phyloP scores from a whole-genome alignment of 2,113 vertebrate species.

The Xenotilapia leptura region DNA sequence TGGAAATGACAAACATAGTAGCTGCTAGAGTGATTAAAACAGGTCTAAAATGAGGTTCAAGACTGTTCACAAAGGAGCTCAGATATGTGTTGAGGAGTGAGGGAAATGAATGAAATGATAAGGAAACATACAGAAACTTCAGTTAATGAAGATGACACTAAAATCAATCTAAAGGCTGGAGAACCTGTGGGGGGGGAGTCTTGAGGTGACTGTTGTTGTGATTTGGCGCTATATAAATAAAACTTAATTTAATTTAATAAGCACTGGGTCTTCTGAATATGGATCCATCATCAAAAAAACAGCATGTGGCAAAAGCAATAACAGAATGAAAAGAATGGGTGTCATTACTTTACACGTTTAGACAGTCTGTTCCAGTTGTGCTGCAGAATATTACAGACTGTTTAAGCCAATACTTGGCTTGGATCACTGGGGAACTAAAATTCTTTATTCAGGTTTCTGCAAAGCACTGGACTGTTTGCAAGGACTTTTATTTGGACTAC shows the following conservation, averaged over 20 bases:
- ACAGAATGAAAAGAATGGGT: neutral
- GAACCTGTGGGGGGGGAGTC: neutral
- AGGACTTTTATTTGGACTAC: neutral
- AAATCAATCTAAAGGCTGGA: neutral
- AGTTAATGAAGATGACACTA: neutral
- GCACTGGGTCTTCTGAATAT: rapidly evolving
- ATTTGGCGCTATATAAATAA: no score
- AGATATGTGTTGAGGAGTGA: neutral
- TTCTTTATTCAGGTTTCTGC: neutral
- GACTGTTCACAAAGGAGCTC: neutral
- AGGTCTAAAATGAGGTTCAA: neutral
- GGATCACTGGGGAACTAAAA: neutral
- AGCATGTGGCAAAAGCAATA: neutral
- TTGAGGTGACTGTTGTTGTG: no score
- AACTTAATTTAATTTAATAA: neutral
- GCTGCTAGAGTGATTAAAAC: neutral
- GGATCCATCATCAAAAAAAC: neutral
- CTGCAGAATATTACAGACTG: neutral
- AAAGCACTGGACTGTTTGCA: neutral
- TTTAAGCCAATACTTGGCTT: neutral
- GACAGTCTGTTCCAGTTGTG: rapidly evolving
- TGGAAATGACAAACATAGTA: neutral
- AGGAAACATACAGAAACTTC: neutral
- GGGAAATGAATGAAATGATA: neutral
- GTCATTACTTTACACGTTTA: neutral